Percentiles rank a stretch among this genome's conserved stretches.
These are phyloP conservation scores for Heteractis magnifica DNA, from an alignment of 92 coral and sea anemone species.

Conservation along the genomic window DNA sequence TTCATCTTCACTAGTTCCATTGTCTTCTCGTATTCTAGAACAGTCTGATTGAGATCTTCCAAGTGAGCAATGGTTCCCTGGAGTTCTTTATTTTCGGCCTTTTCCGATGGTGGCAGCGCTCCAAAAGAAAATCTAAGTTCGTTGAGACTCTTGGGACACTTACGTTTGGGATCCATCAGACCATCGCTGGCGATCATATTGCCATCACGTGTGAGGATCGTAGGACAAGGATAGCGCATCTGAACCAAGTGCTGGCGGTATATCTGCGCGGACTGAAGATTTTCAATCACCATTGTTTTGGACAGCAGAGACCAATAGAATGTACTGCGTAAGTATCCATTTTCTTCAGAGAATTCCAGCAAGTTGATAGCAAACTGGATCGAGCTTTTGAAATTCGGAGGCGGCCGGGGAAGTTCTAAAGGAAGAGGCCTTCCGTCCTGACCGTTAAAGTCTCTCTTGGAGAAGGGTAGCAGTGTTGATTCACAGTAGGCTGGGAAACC, in stretches of 20 bases:
- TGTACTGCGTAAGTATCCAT: constrained; percentile 66
- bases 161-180: constrained; percentile 75
- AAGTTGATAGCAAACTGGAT: constrained; percentile 84
- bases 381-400: constrained; percentile 55
- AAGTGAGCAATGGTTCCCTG: constrained; percentile 35
- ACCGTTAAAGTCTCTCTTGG: constrained; percentile 66
- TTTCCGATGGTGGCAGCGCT: constrained; percentile 62
- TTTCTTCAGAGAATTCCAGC: constrained; percentile 67
- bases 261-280: constrained; percentile 75
- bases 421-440: constrained; percentile 66
- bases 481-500: constrained; percentile 80
- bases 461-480: constrained; percentile 67
- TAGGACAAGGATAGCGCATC: constrained; percentile 73
- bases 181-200: constrained; percentile 86
- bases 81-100: constrained; percentile 39
- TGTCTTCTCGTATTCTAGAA: constrained; percentile 45
- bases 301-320: constrained; percentile 74
- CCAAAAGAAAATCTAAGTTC: constrained; percentile 69
- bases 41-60: constrained; percentile 37
- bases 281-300: constrained; percentile 72
- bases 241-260: constrained; percentile 77
- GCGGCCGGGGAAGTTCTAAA: constrained; percentile 72
- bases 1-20: constrained; percentile 25
- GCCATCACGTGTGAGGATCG: constrained; percentile 78
- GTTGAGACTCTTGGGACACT: constrained; percentile 58